Evolutionary conservation across 2,113 vertebrate genomes (phyloP), one percentile per base, ranked within the genome.

Genomic region (Lipotes vexillifer): DNA sequence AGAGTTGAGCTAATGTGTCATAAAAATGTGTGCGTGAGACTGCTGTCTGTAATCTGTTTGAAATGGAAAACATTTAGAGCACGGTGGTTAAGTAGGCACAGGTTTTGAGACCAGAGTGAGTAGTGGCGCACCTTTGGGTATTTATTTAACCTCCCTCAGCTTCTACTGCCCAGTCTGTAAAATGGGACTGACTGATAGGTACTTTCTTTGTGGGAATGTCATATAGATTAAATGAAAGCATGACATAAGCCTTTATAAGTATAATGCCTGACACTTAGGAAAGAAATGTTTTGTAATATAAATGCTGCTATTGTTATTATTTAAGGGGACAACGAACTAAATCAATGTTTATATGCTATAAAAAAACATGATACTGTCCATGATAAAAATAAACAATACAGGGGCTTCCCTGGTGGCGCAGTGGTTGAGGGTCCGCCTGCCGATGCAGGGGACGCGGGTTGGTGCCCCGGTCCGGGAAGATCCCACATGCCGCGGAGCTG

Each of bases 71-170:
- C 11, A 17, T 9, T n/a, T 3, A 6, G 27, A 4, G 13, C 8
- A 8, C 27, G 13, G 38, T 7, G 10, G 15, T 55, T 36, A 23
- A 21, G 27, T 17, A 68, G 38, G 36, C 15, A 2, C 9, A 4
- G 23, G 12, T 8, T 38, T 6, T 20, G 17, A 87, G 33, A 27
- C 3, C 41, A 1, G 36, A 17, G 9, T 2, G 2, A 0, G 6
- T 0, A 3, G 3, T 2, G 4, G 10, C 3, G 0, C 15, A 1
- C 33, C 72, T 59, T 2, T 3, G 0, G 10, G 36, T 4, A 2
- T 3, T 66, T 31, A 46, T 6, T 46, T 18, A 46, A 20, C 5
- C 13, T 46, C 31, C 10, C 18, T 29, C 6, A 27, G 44, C 20
- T 2, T 82, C 63, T 41, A 49, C n/a, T 18, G 77, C 46, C 6